Evolutionary conservation across 1,140 invertebrate genomes (phyloP), one percentile per base, ranked within the genome.

Genomic region (Galendromus occidentalis): DNA sequence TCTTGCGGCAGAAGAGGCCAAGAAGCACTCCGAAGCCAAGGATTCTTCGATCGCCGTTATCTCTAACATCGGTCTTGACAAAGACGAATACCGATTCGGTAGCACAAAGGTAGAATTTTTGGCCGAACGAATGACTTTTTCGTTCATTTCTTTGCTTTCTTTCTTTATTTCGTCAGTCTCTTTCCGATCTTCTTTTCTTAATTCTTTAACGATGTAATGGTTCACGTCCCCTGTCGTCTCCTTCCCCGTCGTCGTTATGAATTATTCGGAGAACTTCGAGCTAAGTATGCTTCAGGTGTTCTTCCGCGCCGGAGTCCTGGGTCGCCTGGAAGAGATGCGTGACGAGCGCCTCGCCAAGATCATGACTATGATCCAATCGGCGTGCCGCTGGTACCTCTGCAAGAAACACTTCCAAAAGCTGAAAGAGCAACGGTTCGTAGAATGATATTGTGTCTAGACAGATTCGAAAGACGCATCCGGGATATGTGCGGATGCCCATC

Each of bases 281-380:
- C n/a, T n/a, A n/a, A n/a, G n/a, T n/a, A n/a, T 63, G 25, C 18
- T 44, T 75, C 80, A 94, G 90, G 89, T 95, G 76, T 98, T 98
- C 87, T 98, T 99, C 90, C 88, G 94, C 75, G 96, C 96, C 75
- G 96, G 96, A 85, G 91, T 98, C 74, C 80, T 99, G 81, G 96
- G 96, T 92, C 90, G 92, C 80, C 91, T 99, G 84, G 96, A 99
- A 81, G 96, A 99, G 80, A 83, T 98, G 79, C 90, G 96, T 85
- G 96, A 99, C 79, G 94, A 98, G 75, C 90, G 92, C 80, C 81
- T 99, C 64, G 83, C 87, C 78, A 95, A 94, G 80, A 98, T 99
- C 76, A 87, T 98, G 73, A 90, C 92, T 72, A 94, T 91, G 88
- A 87, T 99, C 83, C 96, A 99, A 78, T 85, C 91, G 66, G 91